A percentile compares a stretch with the other conserved stretches of the same genome.
phyloP scores from a whole-genome alignment of 2,888 invertebrate genomes.

The Acrocyrtus sp. region DNA sequence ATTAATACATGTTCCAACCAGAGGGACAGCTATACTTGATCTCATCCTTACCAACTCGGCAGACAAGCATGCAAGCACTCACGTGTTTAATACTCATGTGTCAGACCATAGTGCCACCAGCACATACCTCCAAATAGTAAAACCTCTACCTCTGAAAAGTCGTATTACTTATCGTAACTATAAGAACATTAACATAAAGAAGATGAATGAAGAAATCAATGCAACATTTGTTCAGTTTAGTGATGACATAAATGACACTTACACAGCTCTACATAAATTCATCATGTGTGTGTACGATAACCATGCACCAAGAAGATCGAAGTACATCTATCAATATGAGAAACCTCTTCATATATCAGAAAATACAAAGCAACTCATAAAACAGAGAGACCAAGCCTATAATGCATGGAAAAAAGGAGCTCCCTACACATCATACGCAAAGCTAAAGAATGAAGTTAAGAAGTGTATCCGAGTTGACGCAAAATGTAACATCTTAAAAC shows the following conservation, averaged over 20 bases:
- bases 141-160: background rate
- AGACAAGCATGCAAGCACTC: background rate
- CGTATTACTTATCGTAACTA: background rate
- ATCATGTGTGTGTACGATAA: background rate
- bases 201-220: too few relatives aligned
- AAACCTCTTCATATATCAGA: background rate
- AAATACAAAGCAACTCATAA: background rate
- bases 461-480: background rate
- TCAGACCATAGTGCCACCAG: background rate
- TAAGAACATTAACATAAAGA: too few relatives aligned
- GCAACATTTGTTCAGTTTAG: too few relatives aligned
- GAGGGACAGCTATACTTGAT: background rate
- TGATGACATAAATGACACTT: background rate
- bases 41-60: background rate
- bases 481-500: constrained; percentile 1
- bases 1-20: background rate
- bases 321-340: background rate
- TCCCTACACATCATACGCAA: background rate
- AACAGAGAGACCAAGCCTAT: background rate
- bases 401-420: background rate
- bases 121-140: background rate
- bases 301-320: background rate
- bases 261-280: background rate
- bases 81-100: background rate
- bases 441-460: background rate